Conservation (phyloP, 23 tunicate genomes). For the Clavelina lepadiformis region DNA sequence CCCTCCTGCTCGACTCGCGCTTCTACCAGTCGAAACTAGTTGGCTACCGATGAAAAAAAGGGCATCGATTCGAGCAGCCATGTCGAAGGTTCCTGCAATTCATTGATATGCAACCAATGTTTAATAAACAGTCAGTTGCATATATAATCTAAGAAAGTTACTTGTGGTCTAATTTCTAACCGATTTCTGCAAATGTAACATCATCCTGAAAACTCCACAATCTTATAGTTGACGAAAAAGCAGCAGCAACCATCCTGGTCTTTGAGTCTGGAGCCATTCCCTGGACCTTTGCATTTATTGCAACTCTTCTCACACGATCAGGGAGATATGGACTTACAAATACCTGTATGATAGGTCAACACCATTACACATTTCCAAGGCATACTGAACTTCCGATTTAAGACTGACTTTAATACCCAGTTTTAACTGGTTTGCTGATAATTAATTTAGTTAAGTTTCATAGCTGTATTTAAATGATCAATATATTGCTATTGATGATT, state of each 20-base stretch:
- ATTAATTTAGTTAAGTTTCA: too few relatives aligned
- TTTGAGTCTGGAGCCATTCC: constrained; percentile 98
- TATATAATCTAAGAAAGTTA: neutral
- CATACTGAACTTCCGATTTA: too few relatives aligned
- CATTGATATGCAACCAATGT: too few relatives aligned
- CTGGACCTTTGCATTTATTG: constrained; percentile 91
- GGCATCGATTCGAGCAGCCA: constrained; percentile 57
- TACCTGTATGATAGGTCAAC: too few relatives aligned
- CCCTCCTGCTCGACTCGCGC: constrained; percentile 36
- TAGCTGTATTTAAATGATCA: too few relatives aligned
- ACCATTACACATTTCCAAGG: too few relatives aligned
- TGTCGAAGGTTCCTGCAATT: constrained; percentile 56
- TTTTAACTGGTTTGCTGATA: too few relatives aligned
- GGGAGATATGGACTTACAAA: constrained; percentile 71
- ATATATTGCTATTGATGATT: too few relatives aligned
- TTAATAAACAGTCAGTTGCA: neutral
- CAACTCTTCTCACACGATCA: constrained; percentile 34
- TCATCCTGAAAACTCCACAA: constrained; percentile 96
- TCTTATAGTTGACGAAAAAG: constrained; percentile 60
- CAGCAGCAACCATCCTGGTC: constrained; percentile 89
- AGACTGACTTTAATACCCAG: too few relatives aligned
- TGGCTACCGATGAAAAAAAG: constrained; percentile 93
- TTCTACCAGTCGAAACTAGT: constrained; percentile 58
- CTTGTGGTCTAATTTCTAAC: constrained; percentile 13
- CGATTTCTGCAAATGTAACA: constrained; percentile 61